A percentile compares a stretch with the other conserved stretches of the same genome.
Evolutionary conservation across 2,113 vertebrate species (phyloP).

Genomic region (Melanotaenia duboulayi): DNA sequence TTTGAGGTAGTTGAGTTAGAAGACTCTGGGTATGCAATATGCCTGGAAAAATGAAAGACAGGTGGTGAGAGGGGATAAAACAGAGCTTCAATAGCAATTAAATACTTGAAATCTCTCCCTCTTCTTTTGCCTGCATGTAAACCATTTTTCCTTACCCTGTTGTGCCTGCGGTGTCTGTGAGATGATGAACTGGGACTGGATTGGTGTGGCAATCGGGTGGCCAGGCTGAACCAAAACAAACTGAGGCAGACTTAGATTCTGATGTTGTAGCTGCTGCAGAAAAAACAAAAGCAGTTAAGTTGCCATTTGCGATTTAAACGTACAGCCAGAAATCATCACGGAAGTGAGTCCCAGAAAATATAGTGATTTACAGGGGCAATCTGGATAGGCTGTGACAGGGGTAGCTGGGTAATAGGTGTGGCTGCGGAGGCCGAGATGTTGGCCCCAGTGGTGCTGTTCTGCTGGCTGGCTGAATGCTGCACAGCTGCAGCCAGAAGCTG

Average conservation of each 20-base stretch:
- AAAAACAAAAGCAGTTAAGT: conserved; percentile 46
- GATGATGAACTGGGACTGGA: conserved; percentile 99
- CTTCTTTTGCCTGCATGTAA: background rate
- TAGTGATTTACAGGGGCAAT: conserved; percentile 88
- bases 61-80: conserved; percentile 7
- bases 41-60: conserved; percentile 75
- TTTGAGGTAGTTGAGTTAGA: conserved; percentile 99
- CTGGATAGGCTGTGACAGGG: conserved; percentile 97
- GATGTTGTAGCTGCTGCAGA: conserved; percentile 93
- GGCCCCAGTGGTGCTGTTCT: conserved; percentile 95
- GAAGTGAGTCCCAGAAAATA: background rate
- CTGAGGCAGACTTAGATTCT: conserved; percentile 97
- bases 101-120: background rate
- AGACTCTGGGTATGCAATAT: conserved; percentile 98
- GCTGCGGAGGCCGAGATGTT: conserved; percentile 98
- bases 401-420: conserved; percentile 97
- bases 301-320: background rate
- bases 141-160: conserved; percentile 85
- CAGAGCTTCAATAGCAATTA: background rate
- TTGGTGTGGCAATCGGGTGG: conserved; percentile 88
- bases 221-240: conserved; percentile 97
- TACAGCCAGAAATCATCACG: background rate
- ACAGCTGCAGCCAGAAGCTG: conserved; percentile 97
- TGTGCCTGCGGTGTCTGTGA: conserved; percentile 96
- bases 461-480: conserved; percentile 97